These are phyloP conservation scores for Molossus molossus DNA, from an alignment of 2,797 vertebrate species.

Conservation along the genomic window DNA sequence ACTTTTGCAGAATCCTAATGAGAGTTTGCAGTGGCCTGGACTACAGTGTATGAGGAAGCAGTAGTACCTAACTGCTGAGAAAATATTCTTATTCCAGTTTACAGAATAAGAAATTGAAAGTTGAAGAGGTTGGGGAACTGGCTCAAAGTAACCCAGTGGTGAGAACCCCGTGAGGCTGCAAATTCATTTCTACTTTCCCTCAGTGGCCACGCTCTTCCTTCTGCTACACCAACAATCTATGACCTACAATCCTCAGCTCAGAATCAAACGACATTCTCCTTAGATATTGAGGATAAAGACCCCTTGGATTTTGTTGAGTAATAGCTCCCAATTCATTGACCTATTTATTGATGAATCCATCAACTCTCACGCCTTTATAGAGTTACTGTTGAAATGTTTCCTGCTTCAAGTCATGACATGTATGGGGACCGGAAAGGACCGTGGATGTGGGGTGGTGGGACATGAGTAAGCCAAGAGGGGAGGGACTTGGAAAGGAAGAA, in stretches of 20 bases:
- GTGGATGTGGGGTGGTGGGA: not conserved
- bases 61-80: not conserved
- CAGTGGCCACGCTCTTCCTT: not conserved
- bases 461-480: not conserved
- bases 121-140: not conserved
- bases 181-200: not conserved
- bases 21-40: not conserved
- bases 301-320: not conserved
- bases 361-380: not conserved
- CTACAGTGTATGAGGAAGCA: too few species aligned
- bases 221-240: not conserved
- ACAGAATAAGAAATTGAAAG: constrained; percentile 15
- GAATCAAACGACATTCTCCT: not conserved
- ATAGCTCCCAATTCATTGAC: not conserved
- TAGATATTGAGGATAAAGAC: not conserved
- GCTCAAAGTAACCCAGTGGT: not conserved
- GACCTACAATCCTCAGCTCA: not conserved
- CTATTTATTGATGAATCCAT: not conserved
- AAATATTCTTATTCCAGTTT: constrained; percentile 30
- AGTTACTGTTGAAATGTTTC: not conserved
- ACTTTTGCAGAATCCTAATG: not conserved
- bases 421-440: not conserved
- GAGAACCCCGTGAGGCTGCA: not conserved
- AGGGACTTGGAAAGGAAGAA: not conserved
- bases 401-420: not conserved